phyloP scores from a whole-genome alignment of 2,797 vertebrate species.

The Eospalax fontanierii region DNA sequence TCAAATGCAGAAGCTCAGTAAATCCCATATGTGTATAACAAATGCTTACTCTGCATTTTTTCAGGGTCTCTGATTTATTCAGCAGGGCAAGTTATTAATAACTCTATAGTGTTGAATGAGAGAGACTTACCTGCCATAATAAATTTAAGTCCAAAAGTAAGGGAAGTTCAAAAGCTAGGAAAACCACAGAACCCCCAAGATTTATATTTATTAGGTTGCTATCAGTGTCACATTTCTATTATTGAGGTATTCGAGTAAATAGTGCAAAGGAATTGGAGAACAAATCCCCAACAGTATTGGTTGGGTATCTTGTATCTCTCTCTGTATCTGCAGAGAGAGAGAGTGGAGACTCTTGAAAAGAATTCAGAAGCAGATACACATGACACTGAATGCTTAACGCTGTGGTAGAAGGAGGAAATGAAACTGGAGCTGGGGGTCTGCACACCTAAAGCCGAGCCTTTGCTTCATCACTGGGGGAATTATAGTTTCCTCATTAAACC shows the following conservation, averaged over 20 bases:
- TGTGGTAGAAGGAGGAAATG: not conserved
- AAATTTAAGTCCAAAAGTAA: constrained; percentile 75
- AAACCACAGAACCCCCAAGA: constrained; percentile 47
- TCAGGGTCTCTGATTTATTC: constrained; percentile 84
- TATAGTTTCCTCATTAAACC: not conserved
- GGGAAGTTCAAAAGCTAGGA: constrained; percentile 61
- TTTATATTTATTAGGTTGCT: constrained; percentile 73
- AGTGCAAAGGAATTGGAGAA: constrained; percentile 14
- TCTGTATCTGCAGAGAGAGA: constrained; percentile 16
- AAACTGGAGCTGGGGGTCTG: not conserved
- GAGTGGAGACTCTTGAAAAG: not conserved
- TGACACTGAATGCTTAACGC: not conserved
- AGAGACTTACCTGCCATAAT: constrained; percentile 68
- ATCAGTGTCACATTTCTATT: constrained; percentile 65
- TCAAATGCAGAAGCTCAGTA: constrained; percentile 74
- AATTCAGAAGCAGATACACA: not conserved
- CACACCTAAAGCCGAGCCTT: not conserved
- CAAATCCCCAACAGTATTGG: not conserved
- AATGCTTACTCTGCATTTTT: constrained; percentile 83
- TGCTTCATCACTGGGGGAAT: not conserved
- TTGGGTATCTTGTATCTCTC: constrained; percentile 53
- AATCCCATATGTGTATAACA: constrained; percentile 80
- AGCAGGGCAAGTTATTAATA: constrained; percentile 85
- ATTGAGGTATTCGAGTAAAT: constrained; percentile 44
- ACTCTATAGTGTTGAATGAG: constrained; percentile 75